Evolutionary conservation across 2,888 invertebrate species (phyloP).

Genomic region (Brachypalpus laphriformis): DNA sequence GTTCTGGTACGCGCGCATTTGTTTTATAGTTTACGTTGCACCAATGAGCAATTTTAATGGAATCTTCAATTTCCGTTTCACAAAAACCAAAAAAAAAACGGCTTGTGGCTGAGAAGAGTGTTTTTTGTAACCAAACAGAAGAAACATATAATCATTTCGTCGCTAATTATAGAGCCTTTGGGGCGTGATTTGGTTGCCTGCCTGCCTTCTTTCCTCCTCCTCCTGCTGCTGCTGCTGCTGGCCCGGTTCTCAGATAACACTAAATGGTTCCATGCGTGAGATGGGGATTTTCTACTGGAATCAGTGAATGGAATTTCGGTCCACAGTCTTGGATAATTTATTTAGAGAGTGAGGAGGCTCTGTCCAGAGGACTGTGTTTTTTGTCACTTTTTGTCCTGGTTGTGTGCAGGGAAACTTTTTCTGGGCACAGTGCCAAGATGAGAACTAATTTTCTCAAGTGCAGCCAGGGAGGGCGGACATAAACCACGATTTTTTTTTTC

Average conservation of each 20-base stretch:
- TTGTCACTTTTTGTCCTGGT: slow-evolving; percentile 36
- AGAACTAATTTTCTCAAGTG: slow-evolving; percentile 63
- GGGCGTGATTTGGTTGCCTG: slow-evolving; percentile 68
- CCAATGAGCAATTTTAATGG: slow-evolving; percentile 73
- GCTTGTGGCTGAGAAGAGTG: slow-evolving; percentile 20
- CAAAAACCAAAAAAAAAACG: slow-evolving; percentile 23
- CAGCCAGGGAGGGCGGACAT: slow-evolving; percentile 27
- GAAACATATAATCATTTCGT: slow-evolving; percentile 72
- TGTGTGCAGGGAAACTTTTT: slow-evolving; percentile 32
- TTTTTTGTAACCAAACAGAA: slow-evolving; percentile 54
- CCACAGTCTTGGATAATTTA: slow-evolving; percentile 23
- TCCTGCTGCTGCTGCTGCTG: slow-evolving; percentile 3
- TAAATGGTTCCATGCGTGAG: slow-evolving; percentile 60
- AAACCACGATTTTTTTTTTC: slow-evolving; percentile 64
- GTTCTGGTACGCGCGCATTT: slow-evolving; percentile 29
- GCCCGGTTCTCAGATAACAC: slow-evolving; percentile 44
- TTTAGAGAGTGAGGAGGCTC: slow-evolving; percentile 24
- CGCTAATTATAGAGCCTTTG: slow-evolving; percentile 71
- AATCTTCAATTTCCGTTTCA: slow-evolving; percentile 73
- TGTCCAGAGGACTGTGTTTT: slow-evolving; percentile 27
- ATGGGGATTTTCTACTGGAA: slow-evolving; percentile 34
- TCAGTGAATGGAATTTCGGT: slow-evolving; percentile 32
- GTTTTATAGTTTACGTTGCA: slow-evolving; percentile 61
- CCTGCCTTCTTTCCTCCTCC: slow-evolving; percentile 2
- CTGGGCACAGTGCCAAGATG: slow-evolving; percentile 64